phyloP scores from a whole-genome alignment of 2,113 vertebrate species.

The Prietella phreatophila region DNA sequence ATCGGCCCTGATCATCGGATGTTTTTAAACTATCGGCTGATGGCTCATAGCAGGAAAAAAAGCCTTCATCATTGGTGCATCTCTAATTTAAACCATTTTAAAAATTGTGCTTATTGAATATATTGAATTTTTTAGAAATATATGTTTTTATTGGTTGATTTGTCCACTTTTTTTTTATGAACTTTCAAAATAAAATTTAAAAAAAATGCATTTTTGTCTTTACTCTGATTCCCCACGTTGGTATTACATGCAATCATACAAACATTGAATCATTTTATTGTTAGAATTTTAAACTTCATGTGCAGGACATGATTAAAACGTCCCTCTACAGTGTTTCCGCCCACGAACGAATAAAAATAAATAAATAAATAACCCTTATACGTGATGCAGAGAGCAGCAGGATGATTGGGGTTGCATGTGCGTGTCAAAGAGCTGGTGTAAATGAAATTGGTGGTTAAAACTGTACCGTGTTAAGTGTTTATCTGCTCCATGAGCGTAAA shows the following conservation, averaged over 20 bases:
- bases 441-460: not conserved
- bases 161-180: not conserved
- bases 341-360: not conserved
- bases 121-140: not conserved
- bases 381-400: not conserved
- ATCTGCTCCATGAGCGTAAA: not conserved
- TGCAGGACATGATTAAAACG: too few species aligned
- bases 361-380: too few species aligned
- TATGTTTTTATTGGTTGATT: not conserved
- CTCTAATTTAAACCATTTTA: too few species aligned
- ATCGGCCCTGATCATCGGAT: too few species aligned
- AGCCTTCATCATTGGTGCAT: too few species aligned
- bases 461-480: not conserved
- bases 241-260: not conserved
- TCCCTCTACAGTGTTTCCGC: not conserved
- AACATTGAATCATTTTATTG: not conserved
- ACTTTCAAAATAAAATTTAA: not conserved
- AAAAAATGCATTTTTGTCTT: not conserved
- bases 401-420: not conserved
- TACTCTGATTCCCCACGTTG: not conserved
- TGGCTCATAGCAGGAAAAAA: too few species aligned
- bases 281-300: not conserved
- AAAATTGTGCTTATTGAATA: too few species aligned
- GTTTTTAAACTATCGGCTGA: too few species aligned
- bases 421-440: not conserved